A percentile compares a stretch with the other conserved stretches of the same genome.
phyloP scores from a whole-genome alignment of 2,797 vertebrate genomes.

The Lophius americanus region DNA sequence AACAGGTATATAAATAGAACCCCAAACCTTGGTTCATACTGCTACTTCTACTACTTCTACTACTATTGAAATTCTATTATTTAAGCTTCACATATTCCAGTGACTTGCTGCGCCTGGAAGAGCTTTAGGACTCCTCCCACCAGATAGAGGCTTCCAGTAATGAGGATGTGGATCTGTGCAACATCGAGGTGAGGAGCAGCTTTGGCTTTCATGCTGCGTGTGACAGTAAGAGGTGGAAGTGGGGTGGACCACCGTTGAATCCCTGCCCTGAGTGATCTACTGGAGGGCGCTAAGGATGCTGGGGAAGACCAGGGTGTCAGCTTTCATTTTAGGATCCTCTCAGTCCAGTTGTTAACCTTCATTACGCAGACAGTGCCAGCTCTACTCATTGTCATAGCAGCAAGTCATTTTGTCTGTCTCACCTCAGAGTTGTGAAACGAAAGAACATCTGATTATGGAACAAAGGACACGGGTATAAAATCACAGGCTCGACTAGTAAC shows the following conservation, averaged over 20 bases:
- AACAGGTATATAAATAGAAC: too few relatives aligned
- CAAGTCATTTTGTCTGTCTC: constrained; percentile 93
- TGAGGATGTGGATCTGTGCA: constrained; percentile 81
- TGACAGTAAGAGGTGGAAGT: constrained; percentile 70
- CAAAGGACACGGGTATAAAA: too few relatives aligned
- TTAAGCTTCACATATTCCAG: too few relatives aligned
- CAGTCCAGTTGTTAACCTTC: constrained; percentile 67
- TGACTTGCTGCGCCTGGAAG: too few relatives aligned
- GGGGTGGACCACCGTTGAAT: constrained; percentile 76
- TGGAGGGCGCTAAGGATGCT: constrained; percentile 92
- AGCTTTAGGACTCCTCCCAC: constrained; percentile 91
- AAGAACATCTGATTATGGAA: not conserved
- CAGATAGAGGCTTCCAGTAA: constrained; percentile 93
- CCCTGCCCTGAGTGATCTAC: constrained; percentile 91
- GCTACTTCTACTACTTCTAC: too few relatives aligned
- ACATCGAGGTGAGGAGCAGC: constrained; percentile 81
- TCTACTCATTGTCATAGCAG: constrained; percentile 90
- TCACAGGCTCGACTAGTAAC: too few relatives aligned
- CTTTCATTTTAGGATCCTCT: constrained; percentile 50
- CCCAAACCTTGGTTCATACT: too few relatives aligned
- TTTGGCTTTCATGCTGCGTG: constrained; percentile 77
- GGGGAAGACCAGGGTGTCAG: constrained; percentile 87
- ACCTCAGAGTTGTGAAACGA: constrained; percentile 73
- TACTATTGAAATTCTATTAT: too few relatives aligned
- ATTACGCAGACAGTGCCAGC: constrained; percentile 82